These are phyloP conservation scores for Luffia ferchaultella DNA, from an alignment of 2,888 invertebrate species.

Conservation along the genomic window DNA sequence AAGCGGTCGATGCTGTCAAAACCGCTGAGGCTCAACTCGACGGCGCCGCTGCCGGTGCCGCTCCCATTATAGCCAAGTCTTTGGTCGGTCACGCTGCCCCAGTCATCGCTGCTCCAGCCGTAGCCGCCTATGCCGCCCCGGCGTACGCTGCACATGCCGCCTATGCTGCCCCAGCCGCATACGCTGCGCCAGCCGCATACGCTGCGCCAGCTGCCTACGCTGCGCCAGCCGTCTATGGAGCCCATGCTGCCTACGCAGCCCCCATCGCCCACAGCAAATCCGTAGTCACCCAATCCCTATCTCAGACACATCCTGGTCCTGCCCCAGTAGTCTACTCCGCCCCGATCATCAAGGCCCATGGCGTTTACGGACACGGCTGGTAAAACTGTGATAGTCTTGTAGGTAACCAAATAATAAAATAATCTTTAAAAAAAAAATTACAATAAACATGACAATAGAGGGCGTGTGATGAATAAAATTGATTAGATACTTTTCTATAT, in stretches of 20 bases:
- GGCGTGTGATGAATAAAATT: slow-evolving; percentile 33
- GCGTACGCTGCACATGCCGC: slow-evolving; percentile 19
- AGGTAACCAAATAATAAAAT: slow-evolving; percentile 34
- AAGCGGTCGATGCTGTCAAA: slow-evolving; percentile 50
- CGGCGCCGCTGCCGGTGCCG: slow-evolving; percentile 54
- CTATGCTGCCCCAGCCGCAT: slow-evolving; percentile 16
- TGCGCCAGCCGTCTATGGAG: slow-evolving; percentile 20
- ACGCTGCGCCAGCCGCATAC: slow-evolving; percentile 19
- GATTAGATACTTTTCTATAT: slow-evolving; percentile 3
- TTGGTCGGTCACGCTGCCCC: slow-evolving; percentile 39
- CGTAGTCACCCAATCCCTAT: slow-evolving; percentile 40
- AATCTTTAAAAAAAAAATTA: slow-evolving; percentile 37
- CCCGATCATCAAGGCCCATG: slow-evolving; percentile 22
- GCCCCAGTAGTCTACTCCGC: slow-evolving; percentile 27
- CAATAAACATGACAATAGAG: slow-evolving; percentile 35
- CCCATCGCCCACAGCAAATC: slow-evolving; percentile 23
- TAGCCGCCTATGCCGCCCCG: slow-evolving; percentile 12
- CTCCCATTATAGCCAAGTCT: slow-evolving; percentile 52
- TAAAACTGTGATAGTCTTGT: slow-evolving; percentile 47
- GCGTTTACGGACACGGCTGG: slow-evolving; percentile 34
- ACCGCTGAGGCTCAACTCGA: slow-evolving; percentile 50
- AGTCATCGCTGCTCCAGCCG: slow-evolving; percentile 18
- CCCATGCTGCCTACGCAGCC: slow-evolving; percentile 7
- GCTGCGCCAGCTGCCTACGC: slow-evolving; percentile 16
- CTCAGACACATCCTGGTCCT: slow-evolving; percentile 47